A percentile compares a stretch with the other conserved stretches of the same genome.
Evolutionary conservation across 2,888 invertebrate species (phyloP).

Genomic region (Branchellion lobata): DNA sequence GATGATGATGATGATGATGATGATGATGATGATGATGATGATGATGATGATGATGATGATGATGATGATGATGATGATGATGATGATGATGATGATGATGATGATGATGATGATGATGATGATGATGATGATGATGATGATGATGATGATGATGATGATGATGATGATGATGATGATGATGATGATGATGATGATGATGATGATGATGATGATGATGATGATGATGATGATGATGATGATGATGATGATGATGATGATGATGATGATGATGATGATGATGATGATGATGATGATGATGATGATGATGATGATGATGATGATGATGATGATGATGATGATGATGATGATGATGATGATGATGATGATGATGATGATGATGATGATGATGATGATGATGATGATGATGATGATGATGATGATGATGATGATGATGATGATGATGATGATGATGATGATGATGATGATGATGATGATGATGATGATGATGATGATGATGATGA

Average conservation of each 20-base stretch:
- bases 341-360: not conserved
- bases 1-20: constrained; percentile 30
- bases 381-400: not conserved
- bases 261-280: constrained; percentile 30
- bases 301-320: not conserved
- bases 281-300: constrained; percentile 11
- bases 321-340: constrained; percentile 5
- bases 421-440: constrained; percentile 9
- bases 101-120: constrained; percentile 28
- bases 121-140: constrained; percentile 15
- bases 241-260: constrained; percentile 18
- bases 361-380: too few species aligned
- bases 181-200: not conserved
- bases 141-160: not conserved
- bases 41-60: constrained; percentile 5
- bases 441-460: not conserved
- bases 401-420: not conserved
- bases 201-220: constrained; percentile 4
- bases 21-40: constrained; percentile 27
- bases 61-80: constrained; percentile 30
- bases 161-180: constrained; percentile 7
- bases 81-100: constrained; percentile 20
- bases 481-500: constrained; percentile 5
- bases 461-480: not conserved
- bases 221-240: constrained; percentile 28